Conservation (phyloP, 2,888 invertebrate species). For the Chymomyza procnemis region DNA sequence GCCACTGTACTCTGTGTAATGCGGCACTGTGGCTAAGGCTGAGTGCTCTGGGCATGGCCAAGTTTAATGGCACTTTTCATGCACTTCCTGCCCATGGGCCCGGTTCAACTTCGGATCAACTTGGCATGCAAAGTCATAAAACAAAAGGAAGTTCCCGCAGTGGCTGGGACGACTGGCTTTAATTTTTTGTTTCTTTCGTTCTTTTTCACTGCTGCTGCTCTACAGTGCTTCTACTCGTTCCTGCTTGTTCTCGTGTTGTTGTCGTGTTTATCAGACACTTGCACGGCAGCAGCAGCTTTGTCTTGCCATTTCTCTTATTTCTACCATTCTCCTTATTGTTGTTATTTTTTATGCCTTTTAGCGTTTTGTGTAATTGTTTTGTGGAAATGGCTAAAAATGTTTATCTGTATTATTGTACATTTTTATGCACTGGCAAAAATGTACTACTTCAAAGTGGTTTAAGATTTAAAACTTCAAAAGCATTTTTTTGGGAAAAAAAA, state of each 20-base stretch:
- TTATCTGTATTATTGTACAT: slow-evolving; percentile 14
- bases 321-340: slow-evolving; percentile 18
- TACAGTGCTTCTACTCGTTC: neutral
- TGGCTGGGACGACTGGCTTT: neutral
- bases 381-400: slow-evolving; percentile 57
- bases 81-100: neutral
- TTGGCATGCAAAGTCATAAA: slow-evolving; percentile 66
- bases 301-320: slow-evolving; percentile 26
- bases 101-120: neutral
- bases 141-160: slow-evolving; percentile 44
- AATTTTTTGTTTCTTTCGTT: neutral
- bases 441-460: neutral
- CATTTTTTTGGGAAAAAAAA: no score
- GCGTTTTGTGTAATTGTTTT: slow-evolving; percentile 70
- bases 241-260: slow-evolving; percentile 55
- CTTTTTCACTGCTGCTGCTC: no score
- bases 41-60: neutral
- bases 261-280: slow-evolving; percentile 63
- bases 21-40: neutral
- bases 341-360: slow-evolving; percentile 48
- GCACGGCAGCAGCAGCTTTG: slow-evolving; percentile 1
- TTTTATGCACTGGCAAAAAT: neutral
- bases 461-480: no score
- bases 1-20: neutral
- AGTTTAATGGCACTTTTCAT: slow-evolving; percentile 10